phyloP scores from a whole-genome alignment of 2,797 vertebrate species.

The Acrocephalus scirpaceus region DNA sequence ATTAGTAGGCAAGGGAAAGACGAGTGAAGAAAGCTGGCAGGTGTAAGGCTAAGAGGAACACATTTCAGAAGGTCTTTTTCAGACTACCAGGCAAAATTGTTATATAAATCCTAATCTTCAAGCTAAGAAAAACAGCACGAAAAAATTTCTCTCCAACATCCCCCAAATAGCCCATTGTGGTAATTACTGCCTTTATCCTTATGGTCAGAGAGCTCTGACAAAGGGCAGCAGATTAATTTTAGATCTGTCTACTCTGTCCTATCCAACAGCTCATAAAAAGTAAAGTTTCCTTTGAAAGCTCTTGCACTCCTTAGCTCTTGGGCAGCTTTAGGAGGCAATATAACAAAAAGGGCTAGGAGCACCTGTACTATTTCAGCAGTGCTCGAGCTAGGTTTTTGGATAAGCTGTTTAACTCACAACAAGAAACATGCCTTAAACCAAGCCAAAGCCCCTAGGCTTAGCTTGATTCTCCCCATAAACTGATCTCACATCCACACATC shows the following conservation, averaged over 20 bases:
- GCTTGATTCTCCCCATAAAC: background rate
- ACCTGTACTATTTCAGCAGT: constrained; percentile 15
- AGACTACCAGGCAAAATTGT: background rate
- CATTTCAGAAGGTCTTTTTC: constrained; percentile 48
- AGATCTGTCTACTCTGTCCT: constrained; percentile 10
- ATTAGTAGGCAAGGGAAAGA: background rate
- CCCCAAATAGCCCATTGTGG: background rate
- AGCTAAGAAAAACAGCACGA: background rate
- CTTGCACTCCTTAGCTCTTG: background rate
- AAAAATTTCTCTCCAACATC: background rate
- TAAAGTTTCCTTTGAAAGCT: constrained; percentile 12
- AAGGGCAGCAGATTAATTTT: constrained; percentile 35
- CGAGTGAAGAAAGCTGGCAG: constrained; percentile 45
- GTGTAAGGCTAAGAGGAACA: constrained; percentile 48
- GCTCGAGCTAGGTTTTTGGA: background rate
- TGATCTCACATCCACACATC: background rate
- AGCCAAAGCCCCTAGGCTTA: background rate
- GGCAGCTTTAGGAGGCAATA: background rate
- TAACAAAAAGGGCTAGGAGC: background rate
- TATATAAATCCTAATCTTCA: constrained; percentile 5
- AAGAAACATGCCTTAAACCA: background rate
- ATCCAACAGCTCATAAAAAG: constrained; percentile 38
- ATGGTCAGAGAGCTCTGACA: background rate
- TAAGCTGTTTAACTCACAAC: constrained; percentile 1
- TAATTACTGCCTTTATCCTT: background rate